These are phyloP conservation scores for Augiades crinisus DNA, from an alignment of 2,888 invertebrate species.

Conservation along the genomic window DNA sequence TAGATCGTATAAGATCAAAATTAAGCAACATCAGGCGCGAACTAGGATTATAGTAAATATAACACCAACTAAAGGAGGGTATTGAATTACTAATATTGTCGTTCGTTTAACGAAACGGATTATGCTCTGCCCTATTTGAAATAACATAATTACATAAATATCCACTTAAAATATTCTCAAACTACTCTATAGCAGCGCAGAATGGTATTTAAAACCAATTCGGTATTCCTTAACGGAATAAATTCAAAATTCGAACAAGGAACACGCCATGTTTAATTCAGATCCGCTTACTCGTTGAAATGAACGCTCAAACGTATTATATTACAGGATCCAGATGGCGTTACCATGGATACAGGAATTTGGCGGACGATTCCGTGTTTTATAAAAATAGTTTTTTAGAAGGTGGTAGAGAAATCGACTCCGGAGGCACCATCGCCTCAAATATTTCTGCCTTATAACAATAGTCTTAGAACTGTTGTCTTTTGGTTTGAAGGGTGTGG, in stretches of 20 bases:
- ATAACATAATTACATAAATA: background rate
- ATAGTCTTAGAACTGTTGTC: too few relatives aligned
- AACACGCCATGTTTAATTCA: slow-evolving; percentile 15
- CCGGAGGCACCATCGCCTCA: too few relatives aligned
- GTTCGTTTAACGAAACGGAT: background rate
- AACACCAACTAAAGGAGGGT: too few relatives aligned
- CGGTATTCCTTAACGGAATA: slow-evolving; percentile 4
- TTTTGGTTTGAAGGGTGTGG: too few relatives aligned
- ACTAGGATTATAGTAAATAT: too few relatives aligned
- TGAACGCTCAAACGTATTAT: slow-evolving; percentile 12
- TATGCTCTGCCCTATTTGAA: background rate
- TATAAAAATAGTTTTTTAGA: too few relatives aligned
- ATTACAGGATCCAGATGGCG: slow-evolving; percentile 21
- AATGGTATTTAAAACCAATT: slow-evolving; percentile 5
- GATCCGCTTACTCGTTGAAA: slow-evolving; percentile 19
- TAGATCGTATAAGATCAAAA: too few relatives aligned
- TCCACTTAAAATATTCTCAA: background rate
- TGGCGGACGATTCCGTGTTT: background rate
- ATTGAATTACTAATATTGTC: too few relatives aligned
- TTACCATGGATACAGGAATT: background rate
- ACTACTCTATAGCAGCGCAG: background rate
- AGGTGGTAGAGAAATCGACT: too few relatives aligned
- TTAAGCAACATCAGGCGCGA: too few relatives aligned
- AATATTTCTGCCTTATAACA: too few relatives aligned
- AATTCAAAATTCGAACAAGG: slow-evolving; percentile 14